phyloP scores from a whole-genome alignment of 2,797 vertebrate species.

The Natrix natrix region DNA sequence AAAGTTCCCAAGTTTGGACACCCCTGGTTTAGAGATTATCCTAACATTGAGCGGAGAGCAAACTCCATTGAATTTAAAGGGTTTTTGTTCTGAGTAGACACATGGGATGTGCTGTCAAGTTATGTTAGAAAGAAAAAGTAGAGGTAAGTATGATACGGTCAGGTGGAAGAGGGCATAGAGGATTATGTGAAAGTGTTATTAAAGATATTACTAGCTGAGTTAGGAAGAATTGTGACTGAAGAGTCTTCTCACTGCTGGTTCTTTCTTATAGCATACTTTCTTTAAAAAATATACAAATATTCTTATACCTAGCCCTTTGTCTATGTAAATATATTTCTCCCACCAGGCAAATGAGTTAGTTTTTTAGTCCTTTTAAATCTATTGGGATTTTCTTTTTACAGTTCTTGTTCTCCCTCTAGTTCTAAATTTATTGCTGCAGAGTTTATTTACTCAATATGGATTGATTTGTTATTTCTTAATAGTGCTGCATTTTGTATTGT shows the following conservation, averaged over 20 bases:
- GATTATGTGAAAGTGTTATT: background rate
- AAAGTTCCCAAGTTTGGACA: too few relatives aligned
- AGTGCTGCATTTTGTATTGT: background rate
- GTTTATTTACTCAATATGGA: background rate
- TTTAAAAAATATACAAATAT: background rate
- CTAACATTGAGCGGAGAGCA: background rate
- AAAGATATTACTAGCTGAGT: background rate
- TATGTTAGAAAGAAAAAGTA: background rate
- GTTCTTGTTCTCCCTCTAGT: background rate
- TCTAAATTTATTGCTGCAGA: background rate
- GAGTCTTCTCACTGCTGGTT: background rate
- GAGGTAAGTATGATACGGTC: background rate
- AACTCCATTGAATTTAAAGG: background rate
- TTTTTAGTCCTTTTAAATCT: background rate
- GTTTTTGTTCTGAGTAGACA: background rate
- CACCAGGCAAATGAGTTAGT: background rate
- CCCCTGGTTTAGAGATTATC: background rate
- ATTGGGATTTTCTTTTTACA: background rate
- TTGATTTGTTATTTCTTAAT: background rate
- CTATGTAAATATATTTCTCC: background rate
- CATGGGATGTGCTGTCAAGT: background rate
- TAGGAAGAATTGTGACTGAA: background rate
- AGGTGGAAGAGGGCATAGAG: background rate
- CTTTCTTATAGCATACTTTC: background rate
- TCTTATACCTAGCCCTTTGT: background rate